Evolutionary conservation across 1,140 invertebrate species (phyloP).

Genomic region (Phthorimaea operculella): DNA sequence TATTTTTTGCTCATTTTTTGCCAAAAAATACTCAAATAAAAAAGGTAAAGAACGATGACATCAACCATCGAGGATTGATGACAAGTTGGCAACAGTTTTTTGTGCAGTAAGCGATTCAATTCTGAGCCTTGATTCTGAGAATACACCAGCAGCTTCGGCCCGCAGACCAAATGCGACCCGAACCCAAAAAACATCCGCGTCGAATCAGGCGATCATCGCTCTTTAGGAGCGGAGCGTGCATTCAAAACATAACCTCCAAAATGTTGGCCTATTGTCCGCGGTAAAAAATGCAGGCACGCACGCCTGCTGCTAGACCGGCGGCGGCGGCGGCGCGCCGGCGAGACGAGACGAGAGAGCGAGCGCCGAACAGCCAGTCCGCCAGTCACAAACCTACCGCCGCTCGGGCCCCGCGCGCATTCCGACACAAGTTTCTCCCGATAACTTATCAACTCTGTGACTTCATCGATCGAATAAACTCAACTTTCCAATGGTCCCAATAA

Average conservation of each 20-base stretch:
- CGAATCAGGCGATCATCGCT: slow-evolving; percentile 6
- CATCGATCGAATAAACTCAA: slow-evolving; percentile 54
- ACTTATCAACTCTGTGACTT: slow-evolving; percentile 61
- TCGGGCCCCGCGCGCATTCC: slow-evolving; percentile 30
- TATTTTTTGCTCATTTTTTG: too few species aligned
- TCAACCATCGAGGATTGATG: too few species aligned
- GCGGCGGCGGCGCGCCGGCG: slow-evolving; percentile 8
- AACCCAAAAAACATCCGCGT: slow-evolving; percentile 6
- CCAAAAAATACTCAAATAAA: too few species aligned
- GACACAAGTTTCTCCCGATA: slow-evolving; percentile 37
- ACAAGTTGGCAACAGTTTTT: too few species aligned
- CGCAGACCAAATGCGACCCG: not conserved
- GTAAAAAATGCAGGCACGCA: slow-evolving; percentile 51
- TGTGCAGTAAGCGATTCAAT: too few species aligned
- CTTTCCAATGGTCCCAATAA: slow-evolving; percentile 1
- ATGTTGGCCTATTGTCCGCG: slow-evolving; percentile 37
- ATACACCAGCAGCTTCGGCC: too few species aligned
- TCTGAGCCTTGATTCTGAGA: too few species aligned
- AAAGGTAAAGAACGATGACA: too few species aligned
- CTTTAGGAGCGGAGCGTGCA: slow-evolving; percentile 15
- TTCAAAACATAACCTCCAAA: slow-evolving; percentile 37
- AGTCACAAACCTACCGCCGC: slow-evolving; percentile 42
- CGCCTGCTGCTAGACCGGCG: slow-evolving; percentile 9
- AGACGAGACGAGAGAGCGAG: slow-evolving; percentile 17
- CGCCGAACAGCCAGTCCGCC: slow-evolving; percentile 15